phyloP scores from a whole-genome alignment of 2,888 invertebrate species.

The Caenorhabditis sulstoni region DNA sequence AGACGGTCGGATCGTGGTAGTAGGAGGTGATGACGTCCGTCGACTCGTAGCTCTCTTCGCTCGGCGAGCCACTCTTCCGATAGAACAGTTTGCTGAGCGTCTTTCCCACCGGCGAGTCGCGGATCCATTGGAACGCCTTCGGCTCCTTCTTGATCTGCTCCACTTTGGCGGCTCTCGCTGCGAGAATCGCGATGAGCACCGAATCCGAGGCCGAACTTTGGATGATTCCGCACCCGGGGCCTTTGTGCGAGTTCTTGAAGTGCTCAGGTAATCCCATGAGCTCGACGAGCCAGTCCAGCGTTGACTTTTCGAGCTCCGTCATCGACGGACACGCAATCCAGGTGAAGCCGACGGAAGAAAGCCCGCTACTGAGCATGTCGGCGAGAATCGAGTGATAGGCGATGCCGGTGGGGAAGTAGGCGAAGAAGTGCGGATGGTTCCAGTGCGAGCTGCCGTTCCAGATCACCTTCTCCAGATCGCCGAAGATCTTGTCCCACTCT shows the following conservation, averaged over 20 bases:
- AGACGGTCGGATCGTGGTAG: slow-evolving; percentile 75
- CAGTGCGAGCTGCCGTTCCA: slow-evolving; percentile 73
- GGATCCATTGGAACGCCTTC: slow-evolving; percentile 49
- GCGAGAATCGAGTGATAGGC: slow-evolving; percentile 78
- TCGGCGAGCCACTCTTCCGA: slow-evolving; percentile 5
- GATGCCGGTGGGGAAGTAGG: slow-evolving; percentile 79
- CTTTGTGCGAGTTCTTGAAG: slow-evolving; percentile 71
- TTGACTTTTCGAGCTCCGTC: slow-evolving; percentile 82
- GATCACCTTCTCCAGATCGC: slow-evolving; percentile 83
- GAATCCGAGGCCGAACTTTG: slow-evolving; percentile 92
- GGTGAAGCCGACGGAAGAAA: slow-evolving; percentile 77
- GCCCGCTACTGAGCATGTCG: slow-evolving; percentile 77
- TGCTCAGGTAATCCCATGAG: slow-evolving; percentile 80
- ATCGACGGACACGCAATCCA: slow-evolving; percentile 82
- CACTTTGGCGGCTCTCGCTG: slow-evolving; percentile 76
- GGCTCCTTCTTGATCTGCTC: slow-evolving; percentile 55
- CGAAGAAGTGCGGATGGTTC: slow-evolving; percentile 80
- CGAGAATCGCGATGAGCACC: slow-evolving; percentile 88
- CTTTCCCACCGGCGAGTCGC: slow-evolving; percentile 51
- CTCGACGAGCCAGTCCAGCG: slow-evolving; percentile 83
- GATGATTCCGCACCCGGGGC: slow-evolving; percentile 79
- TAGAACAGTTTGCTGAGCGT: slow-evolving; percentile 52
- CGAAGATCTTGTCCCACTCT: slow-evolving; percentile 91
- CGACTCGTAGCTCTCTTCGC: slow-evolving; percentile 18
- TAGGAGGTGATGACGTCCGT: slow-evolving; percentile 59